Percentiles rank a stretch among this genome's conserved stretches.
These are phyloP conservation scores for Syrrhaptes paradoxus DNA, from an alignment of 2,113 vertebrate species.

Conservation along the genomic window DNA sequence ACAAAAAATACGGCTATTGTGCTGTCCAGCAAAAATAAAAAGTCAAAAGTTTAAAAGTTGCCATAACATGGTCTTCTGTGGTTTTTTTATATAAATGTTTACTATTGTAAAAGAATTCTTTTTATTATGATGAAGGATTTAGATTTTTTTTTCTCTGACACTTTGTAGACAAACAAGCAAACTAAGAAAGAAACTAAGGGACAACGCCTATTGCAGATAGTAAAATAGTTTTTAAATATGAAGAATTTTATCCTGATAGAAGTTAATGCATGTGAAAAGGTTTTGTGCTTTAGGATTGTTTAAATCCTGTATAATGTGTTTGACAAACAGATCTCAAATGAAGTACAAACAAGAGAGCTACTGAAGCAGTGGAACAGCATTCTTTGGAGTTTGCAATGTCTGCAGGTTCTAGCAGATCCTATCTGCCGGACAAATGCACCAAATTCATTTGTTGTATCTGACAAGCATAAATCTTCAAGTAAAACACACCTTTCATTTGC, in stretches of 20 bases:
- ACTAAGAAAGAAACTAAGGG: background rate
- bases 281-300: background rate
- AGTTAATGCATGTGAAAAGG: background rate
- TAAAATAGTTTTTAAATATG: background rate
- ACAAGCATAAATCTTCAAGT: background rate
- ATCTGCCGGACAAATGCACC: background rate
- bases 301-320: background rate
- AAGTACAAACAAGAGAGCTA: background rate
- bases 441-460: background rate
- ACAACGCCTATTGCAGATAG: background rate
- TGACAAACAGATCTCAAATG: background rate
- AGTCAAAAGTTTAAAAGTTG: background rate
- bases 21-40: background rate
- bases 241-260: background rate
- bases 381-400: background rate
- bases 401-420: background rate
- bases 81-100: background rate
- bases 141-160: background rate
- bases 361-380: background rate
- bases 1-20: background rate
- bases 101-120: background rate
- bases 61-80: background rate
- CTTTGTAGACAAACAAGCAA: background rate
- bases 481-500: conserved; percentile 14
- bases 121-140: background rate